Percentiles rank a stretch among this genome's conserved stretches.
Evolutionary conservation across 2,113 vertebrate genomes (phyloP).

Genomic region (rabbit (Oryctolagus cuniculus)): mOryCun1.1 NC_091441.1:17829501-17830000

Average conservation of each 20-base stretch:
- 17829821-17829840: slow-evolving; percentile 4
- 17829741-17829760: not conserved
- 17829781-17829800: not conserved
- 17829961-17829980: not conserved
- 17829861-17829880: not conserved
- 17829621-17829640: not conserved
- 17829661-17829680: not conserved
- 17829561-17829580: not conserved
- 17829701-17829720: not conserved
- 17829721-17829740: not conserved
- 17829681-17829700: not conserved
- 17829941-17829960: slow-evolving; percentile 40
- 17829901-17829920: slow-evolving; percentile 39
- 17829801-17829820: not conserved
- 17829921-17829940: slow-evolving; percentile 49
- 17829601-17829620: not conserved
- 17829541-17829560: not conserved
- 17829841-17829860: not conserved
- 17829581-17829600: not conserved
- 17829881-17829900: slow-evolving; percentile 40
- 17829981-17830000: not conserved
- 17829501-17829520: not conserved
- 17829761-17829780: not conserved
- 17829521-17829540: not conserved
- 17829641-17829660: not conserved